These are phyloP conservation scores for Albula glossodonta DNA, from an alignment of 2,113 vertebrate species.

Conservation along the genomic window DNA sequence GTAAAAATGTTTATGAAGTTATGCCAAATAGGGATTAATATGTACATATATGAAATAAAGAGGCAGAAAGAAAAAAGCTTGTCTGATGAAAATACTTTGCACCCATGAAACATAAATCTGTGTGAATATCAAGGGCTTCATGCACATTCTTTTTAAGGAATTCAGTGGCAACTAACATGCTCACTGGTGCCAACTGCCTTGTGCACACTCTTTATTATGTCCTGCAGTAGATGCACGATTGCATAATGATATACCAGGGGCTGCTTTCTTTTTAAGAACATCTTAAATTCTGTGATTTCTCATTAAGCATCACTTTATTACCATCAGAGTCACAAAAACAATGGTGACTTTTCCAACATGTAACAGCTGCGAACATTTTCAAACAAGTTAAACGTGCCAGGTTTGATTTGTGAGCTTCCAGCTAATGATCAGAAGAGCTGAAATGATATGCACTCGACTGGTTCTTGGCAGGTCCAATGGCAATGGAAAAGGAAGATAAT, in stretches of 20 bases:
- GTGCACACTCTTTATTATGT: neutral
- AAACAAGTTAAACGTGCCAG: neutral
- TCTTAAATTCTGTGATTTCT: neutral
- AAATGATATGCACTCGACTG: neutral
- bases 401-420: conserved; percentile 3
- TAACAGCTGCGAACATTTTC: neutral
- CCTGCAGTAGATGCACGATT: neutral
- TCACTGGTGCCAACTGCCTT: conserved; percentile 3
- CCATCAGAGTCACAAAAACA: no score
- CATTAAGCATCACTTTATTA: neutral
- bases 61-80: neutral
- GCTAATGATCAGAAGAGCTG: neutral
- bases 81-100: neutral
- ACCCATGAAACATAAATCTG: neutral
- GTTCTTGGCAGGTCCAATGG: neutral
- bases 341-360: neutral
- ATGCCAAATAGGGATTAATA: neutral
- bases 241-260: no score
- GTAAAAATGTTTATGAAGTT: neutral
- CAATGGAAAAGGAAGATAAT: neutral
- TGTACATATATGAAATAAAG: neutral
- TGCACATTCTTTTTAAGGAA: neutral
- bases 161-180: neutral
- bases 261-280: neutral
- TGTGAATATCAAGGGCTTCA: neutral